Base-by-base conservation (phyloP, 2,797 vertebrate species). In the Phrynocephalus vlangalii region DNA sequence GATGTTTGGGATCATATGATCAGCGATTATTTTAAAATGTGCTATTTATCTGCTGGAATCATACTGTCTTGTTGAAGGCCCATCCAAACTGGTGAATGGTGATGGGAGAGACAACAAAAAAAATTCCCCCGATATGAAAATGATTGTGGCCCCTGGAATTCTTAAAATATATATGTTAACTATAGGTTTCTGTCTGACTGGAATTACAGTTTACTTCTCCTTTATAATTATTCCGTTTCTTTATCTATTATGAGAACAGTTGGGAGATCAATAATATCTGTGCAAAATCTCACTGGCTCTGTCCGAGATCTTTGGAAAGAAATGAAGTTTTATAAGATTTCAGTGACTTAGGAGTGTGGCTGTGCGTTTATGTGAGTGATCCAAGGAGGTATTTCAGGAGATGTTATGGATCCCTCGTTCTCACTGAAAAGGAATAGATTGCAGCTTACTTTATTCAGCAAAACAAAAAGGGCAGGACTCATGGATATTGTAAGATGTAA, bases 381-480 rank as follows among this genome's bases (percentile, higher is more conserved):
- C 38, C 2, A 56, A 1, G 26, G 26, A 15, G 16, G 38, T 24
- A 24, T 16, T 60, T 56, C 15, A 50, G 33, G 38, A 73, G 3
- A 22, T 48, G n/a, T 81, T 86, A 63, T 48, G 85, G 66, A 50
- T 81, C 70, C 66, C 10, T 44, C 11, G 33, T 76, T 76, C 71
- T 82, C 56, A 50, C 18, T 50, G 60, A 30, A 30, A 24, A 26
- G 20, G 28, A 24, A 82, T 66, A 82, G 71, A 79, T 70, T 82
- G 30, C 50, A 85, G 16, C 71, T 4, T 60, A 56, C 79, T 73
- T 84, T 33, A 67, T 84, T 84, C 68, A 73, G 77, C 38, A 80
- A 66, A 72, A 79, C 44, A 56, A 72, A 84, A 85, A 78, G 18
- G 28, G 5, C 16, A 28, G 6, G 26, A 26, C 77, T 72, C 11